These are phyloP conservation scores for Catostomus latipinnis DNA, from an alignment of 2,797 vertebrate genomes.

Conservation along the genomic window DNA sequence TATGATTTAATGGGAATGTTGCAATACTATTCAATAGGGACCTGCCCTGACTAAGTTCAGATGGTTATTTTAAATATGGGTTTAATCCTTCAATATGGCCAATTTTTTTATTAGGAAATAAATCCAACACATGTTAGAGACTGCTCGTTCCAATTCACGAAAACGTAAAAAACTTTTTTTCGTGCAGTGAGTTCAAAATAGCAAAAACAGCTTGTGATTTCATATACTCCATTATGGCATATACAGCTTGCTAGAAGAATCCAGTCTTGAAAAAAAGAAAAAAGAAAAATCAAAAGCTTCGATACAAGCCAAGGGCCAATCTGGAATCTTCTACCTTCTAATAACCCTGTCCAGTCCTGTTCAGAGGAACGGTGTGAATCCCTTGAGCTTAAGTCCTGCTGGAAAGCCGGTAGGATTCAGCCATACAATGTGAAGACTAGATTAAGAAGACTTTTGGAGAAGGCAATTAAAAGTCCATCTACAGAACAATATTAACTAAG, in stretches of 20 bases:
- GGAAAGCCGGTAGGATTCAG: constrained; percentile 23
- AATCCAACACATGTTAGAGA: too few relatives aligned
- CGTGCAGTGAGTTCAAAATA: not conserved
- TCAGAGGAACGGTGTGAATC: constrained; percentile 37
- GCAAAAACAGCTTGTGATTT: constrained; percentile 40
- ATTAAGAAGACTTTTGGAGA: constrained; percentile 43
- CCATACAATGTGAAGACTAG: constrained; percentile 21
- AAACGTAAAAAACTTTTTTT: not conserved
- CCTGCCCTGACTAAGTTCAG: too few relatives aligned
- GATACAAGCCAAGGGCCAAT: constrained; percentile 38
- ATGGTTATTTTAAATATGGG: too few relatives aligned
- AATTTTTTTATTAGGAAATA: too few relatives aligned
- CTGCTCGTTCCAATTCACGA: too few relatives aligned
- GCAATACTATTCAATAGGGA: too few relatives aligned
- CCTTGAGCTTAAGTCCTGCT: constrained; percentile 33
- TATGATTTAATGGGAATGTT: too few relatives aligned
- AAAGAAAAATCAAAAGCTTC: not conserved
- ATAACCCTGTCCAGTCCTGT: constrained; percentile 48
- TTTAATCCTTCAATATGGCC: too few relatives aligned
- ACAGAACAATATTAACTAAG: constrained; percentile 57
- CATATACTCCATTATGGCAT: constrained; percentile 15
- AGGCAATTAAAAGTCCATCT: constrained; percentile 58
- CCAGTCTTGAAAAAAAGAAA: constrained; percentile 12
- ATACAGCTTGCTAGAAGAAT: constrained; percentile 24
- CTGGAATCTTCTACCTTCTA: constrained; percentile 46